These are phyloP conservation scores for Actinopyga echinites DNA, from an alignment of 53 echinoderm and acorn worm genomes.

Conservation along the genomic window DNA sequence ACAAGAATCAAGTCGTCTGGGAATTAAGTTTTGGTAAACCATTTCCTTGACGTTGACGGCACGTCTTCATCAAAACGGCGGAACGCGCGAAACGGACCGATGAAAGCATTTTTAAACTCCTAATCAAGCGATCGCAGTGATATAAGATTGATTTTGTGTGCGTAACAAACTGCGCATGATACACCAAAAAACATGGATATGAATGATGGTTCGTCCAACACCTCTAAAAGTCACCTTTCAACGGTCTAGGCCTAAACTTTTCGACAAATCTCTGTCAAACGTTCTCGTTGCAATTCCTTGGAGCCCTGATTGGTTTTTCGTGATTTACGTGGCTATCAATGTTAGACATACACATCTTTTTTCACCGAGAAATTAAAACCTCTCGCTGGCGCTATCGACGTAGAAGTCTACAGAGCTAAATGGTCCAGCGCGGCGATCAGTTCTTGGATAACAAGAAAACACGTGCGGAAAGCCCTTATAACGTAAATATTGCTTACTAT, in stretches of 20 bases:
- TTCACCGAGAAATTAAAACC: constrained; percentile 47
- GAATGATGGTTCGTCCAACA: constrained; percentile 5
- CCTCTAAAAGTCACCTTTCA: constrained; percentile 16
- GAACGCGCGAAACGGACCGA: too few relatives aligned
- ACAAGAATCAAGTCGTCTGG: too few relatives aligned
- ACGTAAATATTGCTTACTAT: constrained; percentile 35
- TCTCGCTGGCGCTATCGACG: background rate
- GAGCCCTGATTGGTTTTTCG: constrained; percentile 45
- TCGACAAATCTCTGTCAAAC: constrained; percentile 19
- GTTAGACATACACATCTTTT: constrained; percentile 35
- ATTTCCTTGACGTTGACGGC: too few relatives aligned
- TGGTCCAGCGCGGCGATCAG: constrained; percentile 22
- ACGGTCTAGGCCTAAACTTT: constrained; percentile 26
- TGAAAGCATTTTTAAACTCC: constrained; percentile 1
- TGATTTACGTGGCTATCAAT: constrained; percentile 45
- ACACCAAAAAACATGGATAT: constrained; percentile 1
- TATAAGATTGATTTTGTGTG: constrained; percentile 36
- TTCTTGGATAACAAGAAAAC: background rate
- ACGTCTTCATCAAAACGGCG: too few relatives aligned
- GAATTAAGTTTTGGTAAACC: too few relatives aligned
- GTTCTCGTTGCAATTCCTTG: constrained; percentile 23
- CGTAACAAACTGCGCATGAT: constrained; percentile 22
- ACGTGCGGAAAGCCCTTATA: constrained; percentile 27
- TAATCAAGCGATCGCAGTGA: background rate
- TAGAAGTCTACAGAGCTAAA: background rate